Evolutionary conservation across 2,888 invertebrate genomes (phyloP), one percentile per base, ranked within the genome.

Genomic region (Amphipyra tragopoginis): DNA sequence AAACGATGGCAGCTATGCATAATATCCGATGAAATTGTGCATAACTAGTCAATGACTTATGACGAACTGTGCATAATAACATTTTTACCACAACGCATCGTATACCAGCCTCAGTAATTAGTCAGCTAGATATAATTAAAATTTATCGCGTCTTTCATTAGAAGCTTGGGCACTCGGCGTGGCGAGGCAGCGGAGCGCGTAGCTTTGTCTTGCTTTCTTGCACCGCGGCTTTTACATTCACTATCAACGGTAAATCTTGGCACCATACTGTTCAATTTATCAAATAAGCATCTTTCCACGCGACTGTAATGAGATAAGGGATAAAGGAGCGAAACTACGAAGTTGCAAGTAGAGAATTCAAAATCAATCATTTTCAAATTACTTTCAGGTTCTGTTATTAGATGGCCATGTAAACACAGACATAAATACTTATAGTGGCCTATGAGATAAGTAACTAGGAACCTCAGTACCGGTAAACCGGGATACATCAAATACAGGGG

Each of bases 141-240:
- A 86, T 88, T 88, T 89, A 92, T 90, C 89, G 86, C 86, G 75
- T 89, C 88, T 90, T 89, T 86, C 86, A 90, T 90, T 89, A 88
- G 85, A 86, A 88, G 86, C 82, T 80, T 85, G 85, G 75, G 80
- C 84, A 86, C 69, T 69, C 74, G 83, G 81, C 84, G 87, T 86
- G 83, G 85, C 86, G 85, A 82, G 79, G 58, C 86, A 83, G 73
- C 86, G 77, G 83, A 86, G 81, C 89, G 82, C 73, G 83, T 74
- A 80, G 81, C 81, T 79, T 74, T 82, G 86, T 86, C 86, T 86
- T 87, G 89, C 90, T 91, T 90, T 90, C 90, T 88, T 90, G 87
- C 82, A 74, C 75, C 77, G 72, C 79, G 75, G 55, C 81, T 82
- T 74, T 78, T 81, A 81, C 82, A 79, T 80, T 88, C 82, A 82